A percentile compares a stretch with the other conserved stretches of the same genome.
Conservation (phyloP, 2,797 vertebrate species). For the Microctenopoma lineatum region DNA sequence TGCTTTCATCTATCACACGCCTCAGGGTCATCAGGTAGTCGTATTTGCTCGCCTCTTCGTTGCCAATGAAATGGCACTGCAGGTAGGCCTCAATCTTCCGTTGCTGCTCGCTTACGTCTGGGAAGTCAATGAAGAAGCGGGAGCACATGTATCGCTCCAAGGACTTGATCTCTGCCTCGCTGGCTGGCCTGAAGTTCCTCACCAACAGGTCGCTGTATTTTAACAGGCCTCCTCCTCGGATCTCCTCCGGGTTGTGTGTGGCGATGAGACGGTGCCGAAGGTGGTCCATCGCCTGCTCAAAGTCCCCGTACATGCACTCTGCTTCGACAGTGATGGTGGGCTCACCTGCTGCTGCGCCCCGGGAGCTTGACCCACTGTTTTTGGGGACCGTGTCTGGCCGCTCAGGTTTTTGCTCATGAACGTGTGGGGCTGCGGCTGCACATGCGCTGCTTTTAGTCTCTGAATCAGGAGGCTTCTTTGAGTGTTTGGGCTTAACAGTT, state of each 20-base stretch:
- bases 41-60: constrained; percentile 93
- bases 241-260: constrained; percentile 96
- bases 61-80: constrained; percentile 92
- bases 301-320: constrained; percentile 97
- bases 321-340: constrained; percentile 84
- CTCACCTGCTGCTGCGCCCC: constrained; percentile 45
- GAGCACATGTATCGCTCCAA: constrained; percentile 99
- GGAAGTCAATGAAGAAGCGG: constrained; percentile 98
- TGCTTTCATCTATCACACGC: constrained; percentile 93
- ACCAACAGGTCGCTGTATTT: constrained; percentile 97
- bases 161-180: constrained; percentile 92
- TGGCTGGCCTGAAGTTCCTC: constrained; percentile 91
- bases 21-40: constrained; percentile 96
- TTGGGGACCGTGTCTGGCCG: neutral
- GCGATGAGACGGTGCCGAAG: constrained; percentile 90
- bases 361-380: constrained; percentile 25
- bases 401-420: constrained; percentile 16
- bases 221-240: constrained; percentile 94
- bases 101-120: constrained; percentile 92
- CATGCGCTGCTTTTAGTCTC: constrained; percentile 21
- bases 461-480: constrained; percentile 70
- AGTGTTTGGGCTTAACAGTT: constrained; percentile 66
- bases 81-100: constrained; percentile 96
- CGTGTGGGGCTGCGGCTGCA: constrained; percentile 18
- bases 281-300: constrained; percentile 92